These are phyloP conservation scores for Heliconius sara DNA, from an alignment of 2,888 invertebrate species.

Conservation along the genomic window DNA sequence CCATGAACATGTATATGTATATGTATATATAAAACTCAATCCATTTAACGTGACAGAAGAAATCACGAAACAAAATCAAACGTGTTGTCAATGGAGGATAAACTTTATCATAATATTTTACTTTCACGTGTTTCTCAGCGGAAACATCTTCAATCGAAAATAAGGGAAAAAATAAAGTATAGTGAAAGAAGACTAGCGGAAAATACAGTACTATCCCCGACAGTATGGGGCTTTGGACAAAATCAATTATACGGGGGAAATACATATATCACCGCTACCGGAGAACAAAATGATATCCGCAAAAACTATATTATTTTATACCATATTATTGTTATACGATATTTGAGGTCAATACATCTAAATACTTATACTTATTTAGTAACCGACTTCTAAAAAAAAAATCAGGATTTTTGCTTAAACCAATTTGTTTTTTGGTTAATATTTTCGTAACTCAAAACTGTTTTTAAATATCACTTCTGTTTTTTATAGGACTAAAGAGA, in stretches of 20 bases:
- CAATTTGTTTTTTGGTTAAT: neutral
- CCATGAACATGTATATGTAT: neutral
- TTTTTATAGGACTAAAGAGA: neutral
- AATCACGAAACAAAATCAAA: slow-evolving; percentile 26
- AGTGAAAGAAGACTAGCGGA: slow-evolving; percentile 42
- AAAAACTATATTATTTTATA: no score
- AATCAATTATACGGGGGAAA: slow-evolving; percentile 43
- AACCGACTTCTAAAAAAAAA: no score
- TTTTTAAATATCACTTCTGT: neutral
- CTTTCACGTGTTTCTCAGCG: slow-evolving; percentile 30
- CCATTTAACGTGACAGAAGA: slow-evolving; percentile 24
- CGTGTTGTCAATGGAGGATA: slow-evolving; percentile 26
- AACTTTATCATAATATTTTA: slow-evolving; percentile 35
- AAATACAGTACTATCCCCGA: slow-evolving; percentile 42
- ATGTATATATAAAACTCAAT: slow-evolving; percentile 18
- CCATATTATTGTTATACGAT: no score
- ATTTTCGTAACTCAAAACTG: neutral
- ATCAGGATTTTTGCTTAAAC: neutral
- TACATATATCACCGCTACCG: neutral
- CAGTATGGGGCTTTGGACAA: slow-evolving; percentile 36
- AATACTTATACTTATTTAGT: no score
- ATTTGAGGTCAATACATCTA: no score
- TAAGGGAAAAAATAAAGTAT: slow-evolving; percentile 39
- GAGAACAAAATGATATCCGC: no score
- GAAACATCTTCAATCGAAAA: slow-evolving; percentile 31